A percentile compares a stretch with the other conserved stretches of the same genome.
These are phyloP conservation scores for Grammomys dolichurus DNA, from an alignment of 2,113 vertebrate genomes.

Conservation along the genomic window DNA sequence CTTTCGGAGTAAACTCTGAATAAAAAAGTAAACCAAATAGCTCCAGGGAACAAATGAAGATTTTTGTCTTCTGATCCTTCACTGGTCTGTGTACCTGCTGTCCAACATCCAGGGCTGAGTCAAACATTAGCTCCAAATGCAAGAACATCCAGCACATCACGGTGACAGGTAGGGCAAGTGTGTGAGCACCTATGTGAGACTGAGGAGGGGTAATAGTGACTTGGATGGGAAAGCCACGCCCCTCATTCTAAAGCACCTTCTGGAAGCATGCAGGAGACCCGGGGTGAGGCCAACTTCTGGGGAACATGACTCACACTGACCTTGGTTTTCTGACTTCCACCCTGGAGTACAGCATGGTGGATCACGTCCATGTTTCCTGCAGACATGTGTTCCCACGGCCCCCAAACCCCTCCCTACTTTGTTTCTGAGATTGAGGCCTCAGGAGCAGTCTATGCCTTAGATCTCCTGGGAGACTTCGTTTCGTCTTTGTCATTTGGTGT, in stretches of 20 bases:
- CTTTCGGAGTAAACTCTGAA: background rate
- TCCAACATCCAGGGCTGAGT: background rate
- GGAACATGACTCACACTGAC: background rate
- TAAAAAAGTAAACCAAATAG: background rate
- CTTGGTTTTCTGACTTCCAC: background rate
- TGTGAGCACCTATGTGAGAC: background rate
- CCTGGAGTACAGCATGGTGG: too few relatives aligned
- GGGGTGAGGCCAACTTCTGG: background rate
- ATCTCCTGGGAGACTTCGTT: background rate
- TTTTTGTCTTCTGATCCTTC: background rate
- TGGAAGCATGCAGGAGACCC: background rate
- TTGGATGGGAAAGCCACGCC: background rate
- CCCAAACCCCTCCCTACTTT: rapidly evolving
- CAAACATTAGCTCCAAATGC: background rate
- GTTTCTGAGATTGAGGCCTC: background rate
- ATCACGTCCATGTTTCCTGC: background rate
- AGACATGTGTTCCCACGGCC: too few relatives aligned
- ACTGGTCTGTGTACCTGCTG: rapidly evolving
- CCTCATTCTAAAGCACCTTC: too few relatives aligned
- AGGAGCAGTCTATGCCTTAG: background rate
- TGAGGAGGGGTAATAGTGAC: rapidly evolving
- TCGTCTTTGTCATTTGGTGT: background rate
- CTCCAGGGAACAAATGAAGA: too few relatives aligned
- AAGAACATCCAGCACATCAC: background rate
- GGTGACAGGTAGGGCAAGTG: background rate